Conservation (phyloP, 2,113 vertebrate genomes). For the Clarias macrocephalus region DNA sequence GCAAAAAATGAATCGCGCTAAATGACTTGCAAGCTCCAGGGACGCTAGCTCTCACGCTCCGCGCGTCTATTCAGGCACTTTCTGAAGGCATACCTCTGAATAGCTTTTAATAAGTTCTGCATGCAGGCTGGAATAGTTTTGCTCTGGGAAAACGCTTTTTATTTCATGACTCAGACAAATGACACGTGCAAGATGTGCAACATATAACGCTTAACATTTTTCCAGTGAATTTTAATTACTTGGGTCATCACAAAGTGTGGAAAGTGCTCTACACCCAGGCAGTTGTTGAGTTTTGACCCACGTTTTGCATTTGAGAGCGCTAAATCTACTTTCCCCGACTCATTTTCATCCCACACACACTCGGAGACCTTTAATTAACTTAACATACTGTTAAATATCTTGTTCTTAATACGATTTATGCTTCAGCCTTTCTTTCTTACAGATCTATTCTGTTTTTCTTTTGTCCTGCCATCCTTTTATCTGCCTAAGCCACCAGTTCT, state of each 20-base stretch:
- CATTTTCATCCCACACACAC: slow-evolving; percentile 45
- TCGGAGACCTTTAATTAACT: slow-evolving; percentile 30
- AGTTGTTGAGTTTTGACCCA: background rate
- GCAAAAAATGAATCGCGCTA: slow-evolving; percentile 6
- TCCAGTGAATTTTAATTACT: background rate
- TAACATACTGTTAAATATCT: background rate
- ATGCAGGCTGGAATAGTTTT: background rate
- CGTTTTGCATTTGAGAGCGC: background rate
- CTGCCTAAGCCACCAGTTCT: slow-evolving; percentile 15
- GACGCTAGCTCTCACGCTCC: background rate
- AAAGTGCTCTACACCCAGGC: background rate
- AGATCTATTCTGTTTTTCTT: background rate
- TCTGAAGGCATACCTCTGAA: background rate
- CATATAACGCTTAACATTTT: background rate
- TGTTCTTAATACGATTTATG: slow-evolving; percentile 17
- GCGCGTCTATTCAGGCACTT: background rate
- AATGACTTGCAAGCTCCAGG: slow-evolving; percentile 13
- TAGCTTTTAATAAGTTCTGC: background rate
- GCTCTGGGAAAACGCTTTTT: slow-evolving; percentile 12
- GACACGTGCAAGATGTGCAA: background rate
- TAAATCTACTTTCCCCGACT: background rate
- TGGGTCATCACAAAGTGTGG: background rate
- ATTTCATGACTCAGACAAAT: background rate
- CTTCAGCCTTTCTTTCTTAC: background rate
- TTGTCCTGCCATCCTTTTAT: slow-evolving; percentile 12